Conservation (phyloP, 2,797 vertebrate species). For the Tolypeutes matacus region DNA sequence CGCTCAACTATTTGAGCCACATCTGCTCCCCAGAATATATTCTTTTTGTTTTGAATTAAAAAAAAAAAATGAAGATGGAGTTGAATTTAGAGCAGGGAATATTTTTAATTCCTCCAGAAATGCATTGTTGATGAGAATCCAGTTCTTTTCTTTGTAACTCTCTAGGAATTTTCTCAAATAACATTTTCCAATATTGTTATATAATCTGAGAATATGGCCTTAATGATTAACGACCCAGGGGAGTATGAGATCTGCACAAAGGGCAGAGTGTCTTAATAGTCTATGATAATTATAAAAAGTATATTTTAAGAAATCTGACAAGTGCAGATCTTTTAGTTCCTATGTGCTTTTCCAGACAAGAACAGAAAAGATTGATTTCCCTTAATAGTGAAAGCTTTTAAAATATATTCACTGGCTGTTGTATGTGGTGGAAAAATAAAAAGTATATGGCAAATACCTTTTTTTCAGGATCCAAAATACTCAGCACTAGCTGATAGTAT, state of each 20-base stretch:
- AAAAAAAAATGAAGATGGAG: conserved; percentile 5
- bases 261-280: neutral
- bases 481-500: neutral
- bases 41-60: conserved; percentile 41
- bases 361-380: conserved; percentile 3
- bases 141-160: conserved; percentile 54
- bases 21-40: neutral
- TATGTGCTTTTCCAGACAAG: neutral
- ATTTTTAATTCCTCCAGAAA: conserved; percentile 69
- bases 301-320: conserved; percentile 29
- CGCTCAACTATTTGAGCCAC: no score
- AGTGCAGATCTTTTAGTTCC: neutral
- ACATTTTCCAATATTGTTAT: conserved; percentile 41
- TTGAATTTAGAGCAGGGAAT: conserved; percentile 7
- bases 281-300: neutral
- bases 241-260: neutral
- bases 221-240: neutral
- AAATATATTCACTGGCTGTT: neutral
- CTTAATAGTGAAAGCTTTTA: conserved; percentile 17
- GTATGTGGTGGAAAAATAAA: neutral
- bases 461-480: neutral
- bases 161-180: conserved; percentile 75
- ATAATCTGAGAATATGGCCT: conserved; percentile 46
- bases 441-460: neutral
- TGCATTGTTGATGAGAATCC: neutral